Evolutionary conservation across 64 coral and sea anemone species (phyloP), one percentile per base, ranked within the genome.

Genomic region (Montipora efflorescens): DNA sequence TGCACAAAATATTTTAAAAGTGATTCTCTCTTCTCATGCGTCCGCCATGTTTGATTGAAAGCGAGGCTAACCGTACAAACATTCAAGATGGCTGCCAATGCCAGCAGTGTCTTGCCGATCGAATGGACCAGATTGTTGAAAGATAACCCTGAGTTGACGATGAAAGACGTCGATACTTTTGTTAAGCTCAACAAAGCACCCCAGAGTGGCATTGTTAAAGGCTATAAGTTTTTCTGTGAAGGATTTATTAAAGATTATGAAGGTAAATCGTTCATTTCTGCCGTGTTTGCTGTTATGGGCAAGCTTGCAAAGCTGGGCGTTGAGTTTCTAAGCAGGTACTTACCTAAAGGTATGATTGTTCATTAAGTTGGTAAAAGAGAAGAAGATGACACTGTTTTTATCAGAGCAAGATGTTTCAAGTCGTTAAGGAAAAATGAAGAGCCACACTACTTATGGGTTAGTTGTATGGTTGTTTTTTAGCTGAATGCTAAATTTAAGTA

Each of bases 121-220:
- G 67, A 48, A 67, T 81, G 62, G 89, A 78, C 55, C 52, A 79
- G 74, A 67, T 81, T 53, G n/a, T 46, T 90, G 8, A 79, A 81
- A 82, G 78, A 72, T 7, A 70, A 53, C 48, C 51, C 90, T 43
- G 47, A 91, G 36, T 82, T 91, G 10, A 91, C 4, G 49, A 73
- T 91, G 67, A 79, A 67, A 50, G 89, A 91, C 79, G 78, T 91
- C 48, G 52, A 91, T 46, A 91, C 16, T 67, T 91, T 91, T 91
- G 89, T 91, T 70, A 82, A 91, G 71, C 58, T 81, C 61, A 15
- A 73, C 59, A 91, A 91, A 91, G 77, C 77, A 66, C 90, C 90
- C 10, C 64, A 82, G 19, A 91, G 90, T 91, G 90, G 90, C 70
- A 21, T 91, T 51, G 59, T 91, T 21, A 83, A 83, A 77, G 75